These are phyloP conservation scores for Amiota communis DNA, from an alignment of 2,888 invertebrate species.

Conservation along the genomic window DNA sequence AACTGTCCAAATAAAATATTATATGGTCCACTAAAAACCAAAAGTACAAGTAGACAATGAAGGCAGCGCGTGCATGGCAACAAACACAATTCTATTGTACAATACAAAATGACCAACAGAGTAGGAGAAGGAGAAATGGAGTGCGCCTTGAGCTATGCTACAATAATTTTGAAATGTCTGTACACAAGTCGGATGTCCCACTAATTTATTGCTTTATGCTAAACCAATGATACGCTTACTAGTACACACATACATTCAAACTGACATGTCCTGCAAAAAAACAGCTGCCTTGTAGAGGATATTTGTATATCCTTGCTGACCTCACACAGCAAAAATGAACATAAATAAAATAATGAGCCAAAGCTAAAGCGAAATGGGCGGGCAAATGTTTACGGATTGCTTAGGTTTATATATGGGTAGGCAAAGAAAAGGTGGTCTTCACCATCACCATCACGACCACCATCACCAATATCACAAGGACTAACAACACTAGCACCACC, in stretches of 20 bases:
- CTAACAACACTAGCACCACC: not conserved
- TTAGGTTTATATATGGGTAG: conserved; percentile 1
- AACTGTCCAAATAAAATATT: too few species aligned
- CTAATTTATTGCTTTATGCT: conserved; percentile 54
- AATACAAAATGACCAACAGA: too few species aligned
- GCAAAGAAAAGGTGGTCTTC: too few species aligned
- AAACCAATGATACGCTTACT: conserved; percentile 26
- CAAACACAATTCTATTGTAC: too few species aligned
- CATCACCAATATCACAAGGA: too few species aligned
- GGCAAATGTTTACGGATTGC: not conserved
- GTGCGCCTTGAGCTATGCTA: conserved; percentile 32
- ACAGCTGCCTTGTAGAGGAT: conserved; percentile 23
- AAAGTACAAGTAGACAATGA: too few species aligned
- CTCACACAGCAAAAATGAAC: conserved; percentile 33
- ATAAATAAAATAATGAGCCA: conserved; percentile 51
- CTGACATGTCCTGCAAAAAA: not conserved
- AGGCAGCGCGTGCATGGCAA: too few species aligned
- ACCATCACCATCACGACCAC: too few species aligned
- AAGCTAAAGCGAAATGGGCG: conserved; percentile 3
- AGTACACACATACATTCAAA: conserved; percentile 7
- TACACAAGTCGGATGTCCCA: conserved; percentile 51
- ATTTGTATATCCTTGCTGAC: conserved; percentile 10
- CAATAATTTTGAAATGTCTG: conserved; percentile 43
- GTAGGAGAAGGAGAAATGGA: too few species aligned
- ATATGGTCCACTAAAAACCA: too few species aligned